phyloP scores from a whole-genome alignment of 1,140 invertebrate genomes.

The Formica exsecta region DNA sequence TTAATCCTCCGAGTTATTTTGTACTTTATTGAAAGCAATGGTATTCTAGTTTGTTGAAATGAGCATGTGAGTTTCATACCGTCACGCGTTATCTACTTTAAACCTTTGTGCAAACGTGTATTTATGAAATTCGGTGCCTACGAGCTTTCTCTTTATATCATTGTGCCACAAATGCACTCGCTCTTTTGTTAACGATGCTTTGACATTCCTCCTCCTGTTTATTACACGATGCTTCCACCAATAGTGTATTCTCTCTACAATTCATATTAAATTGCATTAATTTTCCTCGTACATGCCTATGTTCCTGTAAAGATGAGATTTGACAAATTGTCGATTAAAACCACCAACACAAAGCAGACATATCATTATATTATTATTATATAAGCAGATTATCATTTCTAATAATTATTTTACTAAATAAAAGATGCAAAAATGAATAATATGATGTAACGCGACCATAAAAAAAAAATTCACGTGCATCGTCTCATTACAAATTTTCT shows the following conservation, averaged over 20 bases:
- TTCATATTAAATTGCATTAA: background rate
- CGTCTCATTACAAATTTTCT: background rate
- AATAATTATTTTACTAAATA: background rate
- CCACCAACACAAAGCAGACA: too few species aligned
- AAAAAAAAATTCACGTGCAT: background rate
- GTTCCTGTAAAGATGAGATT: background rate
- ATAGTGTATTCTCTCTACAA: background rate
- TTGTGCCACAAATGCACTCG: background rate
- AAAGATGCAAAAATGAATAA: background rate
- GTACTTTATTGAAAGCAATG: background rate
- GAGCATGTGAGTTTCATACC: background rate
- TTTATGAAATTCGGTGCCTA: background rate
- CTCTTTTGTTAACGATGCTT: background rate
- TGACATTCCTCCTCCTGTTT: background rate
- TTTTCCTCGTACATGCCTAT: background rate
- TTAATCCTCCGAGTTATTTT: background rate
- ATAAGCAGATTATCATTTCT: background rate
- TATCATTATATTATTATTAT: background rate
- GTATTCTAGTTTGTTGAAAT: background rate
- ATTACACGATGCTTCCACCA: background rate
- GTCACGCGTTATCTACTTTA: background rate
- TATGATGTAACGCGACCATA: background rate
- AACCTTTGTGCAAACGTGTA: background rate
- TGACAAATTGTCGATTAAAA: background rate
- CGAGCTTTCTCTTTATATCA: too few species aligned